A percentile compares a stretch with the other conserved stretches of the same genome.
Evolutionary conservation across 2,888 invertebrate genomes (phyloP).

Genomic region (Torymus aiolomorphi): DNA sequence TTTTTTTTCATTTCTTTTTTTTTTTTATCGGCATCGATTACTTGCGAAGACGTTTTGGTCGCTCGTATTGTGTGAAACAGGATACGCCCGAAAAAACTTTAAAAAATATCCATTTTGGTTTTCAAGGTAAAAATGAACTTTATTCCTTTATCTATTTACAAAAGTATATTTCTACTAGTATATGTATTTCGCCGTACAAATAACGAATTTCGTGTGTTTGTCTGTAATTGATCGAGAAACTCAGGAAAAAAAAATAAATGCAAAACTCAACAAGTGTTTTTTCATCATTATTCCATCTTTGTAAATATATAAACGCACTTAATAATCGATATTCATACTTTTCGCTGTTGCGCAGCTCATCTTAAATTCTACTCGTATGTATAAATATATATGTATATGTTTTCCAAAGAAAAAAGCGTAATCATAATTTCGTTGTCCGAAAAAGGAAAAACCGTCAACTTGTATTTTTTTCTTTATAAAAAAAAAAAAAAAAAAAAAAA

Average conservation of each 20-base stretch:
- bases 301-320: not conserved
- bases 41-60: no score
- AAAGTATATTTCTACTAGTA: slow-evolving; percentile 15
- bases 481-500: no score
- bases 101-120: slow-evolving; percentile 26
- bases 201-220: slow-evolving; percentile 12
- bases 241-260: slow-evolving; percentile 14
- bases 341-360: slow-evolving; percentile 45
- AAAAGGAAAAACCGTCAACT: not conserved
- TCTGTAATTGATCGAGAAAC: not conserved
- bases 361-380: not conserved
- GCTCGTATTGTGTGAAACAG: not conserved
- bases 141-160: slow-evolving; percentile 21
- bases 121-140: slow-evolving; percentile 29
- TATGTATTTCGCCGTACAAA: slow-evolving; percentile 9
- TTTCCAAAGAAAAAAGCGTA: slow-evolving; percentile 22
- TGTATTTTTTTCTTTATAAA: no score
- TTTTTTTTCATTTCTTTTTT: not conserved
- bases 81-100: slow-evolving; percentile 16
- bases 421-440: slow-evolving; percentile 45
- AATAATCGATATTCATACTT: not conserved
- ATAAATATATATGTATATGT: slow-evolving; percentile 7
- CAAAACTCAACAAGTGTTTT: slow-evolving; percentile 30
- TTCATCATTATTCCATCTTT: not conserved
- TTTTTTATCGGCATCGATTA: no score